Evolutionary conservation across 2,797 vertebrate species (phyloP), one percentile per base, ranked within the genome.

Genomic region (Tenualosa thibaudeaui): DNA sequence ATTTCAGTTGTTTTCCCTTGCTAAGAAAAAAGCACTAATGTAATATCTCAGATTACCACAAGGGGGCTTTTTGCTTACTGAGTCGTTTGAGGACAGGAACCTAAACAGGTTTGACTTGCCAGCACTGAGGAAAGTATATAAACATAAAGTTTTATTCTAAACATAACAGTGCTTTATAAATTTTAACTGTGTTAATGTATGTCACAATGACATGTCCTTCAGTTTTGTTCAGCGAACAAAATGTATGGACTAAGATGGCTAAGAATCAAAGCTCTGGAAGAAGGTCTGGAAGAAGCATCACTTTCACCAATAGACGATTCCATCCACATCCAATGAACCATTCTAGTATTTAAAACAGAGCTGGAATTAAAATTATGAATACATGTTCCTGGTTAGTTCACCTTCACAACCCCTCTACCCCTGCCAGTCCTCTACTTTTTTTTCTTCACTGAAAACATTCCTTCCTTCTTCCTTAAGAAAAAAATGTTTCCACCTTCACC

Each of bases 31-130:
- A 46, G 6, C 8, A 6, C 40, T 5, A 12, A 43, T 88, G 85
- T 81, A 85, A 84, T 87, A 31, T 26, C 81, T 37, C 68, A 65
- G 22, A 22, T 7, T 7, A 71, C 87, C 89, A 89, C 88, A 71
- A 86, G 89, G 83, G 81, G 81, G 86, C 81, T 51, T 58, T 81
- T 81, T 1, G 49, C 51, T 75, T 83, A 84, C 17, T 78, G 40
- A 78, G 71, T 46, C 4, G 4, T 37, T 75, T 75, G 13, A 22
- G 43, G 17, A 43, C 12, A 43, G 37, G 68, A 75, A 17, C 40
- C 71, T 6, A 5, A 24, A 46, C 17, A 46, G 58, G n/a, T 24
- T 78, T 78, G 71, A 5, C 31, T 17, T 15, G 13, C 26, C 5
- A 46, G 22, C 37, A 17, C 37, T 7, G 40, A 10, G 8, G 40